A percentile compares a stretch with the other conserved stretches of the same genome.
Conservation (phyloP, 2,888 invertebrate genomes). For the Marronus borbonicus region DNA sequence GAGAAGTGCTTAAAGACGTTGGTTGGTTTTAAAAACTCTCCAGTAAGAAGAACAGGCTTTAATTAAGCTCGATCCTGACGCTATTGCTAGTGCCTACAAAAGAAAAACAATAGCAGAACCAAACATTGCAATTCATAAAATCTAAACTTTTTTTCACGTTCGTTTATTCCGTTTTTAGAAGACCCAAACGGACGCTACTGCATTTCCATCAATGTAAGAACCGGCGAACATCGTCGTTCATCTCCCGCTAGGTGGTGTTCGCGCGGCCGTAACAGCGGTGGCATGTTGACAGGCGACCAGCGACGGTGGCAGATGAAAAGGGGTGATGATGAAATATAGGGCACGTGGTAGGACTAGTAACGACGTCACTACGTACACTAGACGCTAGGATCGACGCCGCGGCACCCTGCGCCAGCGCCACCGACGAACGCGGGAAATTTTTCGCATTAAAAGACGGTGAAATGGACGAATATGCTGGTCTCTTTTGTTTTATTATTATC, state of each 20-base stretch:
- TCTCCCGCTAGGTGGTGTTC: too few relatives aligned
- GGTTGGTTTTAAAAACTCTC: too few relatives aligned
- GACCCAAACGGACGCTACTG: not conserved
- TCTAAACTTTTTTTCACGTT: too few relatives aligned
- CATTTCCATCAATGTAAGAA: constrained; percentile 2
- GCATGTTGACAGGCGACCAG: constrained; percentile 59
- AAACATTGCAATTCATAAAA: too few relatives aligned
- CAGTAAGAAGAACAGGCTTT: too few relatives aligned
- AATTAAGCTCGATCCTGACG: too few relatives aligned
- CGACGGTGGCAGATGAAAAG: constrained; percentile 63
- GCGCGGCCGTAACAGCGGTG: not conserved
- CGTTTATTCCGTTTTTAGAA: too few relatives aligned
- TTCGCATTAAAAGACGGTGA: not conserved
- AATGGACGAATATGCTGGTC: not conserved
- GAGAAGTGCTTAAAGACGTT: too few relatives aligned
- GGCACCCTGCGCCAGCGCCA: constrained; percentile 65
- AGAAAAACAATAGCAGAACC: too few relatives aligned
- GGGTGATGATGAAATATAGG: constrained; percentile 82
- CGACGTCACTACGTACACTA: constrained; percentile 74
- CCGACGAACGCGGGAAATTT: constrained; percentile 13
- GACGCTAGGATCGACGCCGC: constrained; percentile 68
- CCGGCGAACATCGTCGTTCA: not conserved
- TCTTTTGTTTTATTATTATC: too few relatives aligned
- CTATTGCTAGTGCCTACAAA: too few relatives aligned
- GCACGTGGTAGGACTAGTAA: constrained; percentile 83